Evolutionary conservation across 2,888 invertebrate species (phyloP).

Genomic region (Drosophila subquinaria): DNA sequence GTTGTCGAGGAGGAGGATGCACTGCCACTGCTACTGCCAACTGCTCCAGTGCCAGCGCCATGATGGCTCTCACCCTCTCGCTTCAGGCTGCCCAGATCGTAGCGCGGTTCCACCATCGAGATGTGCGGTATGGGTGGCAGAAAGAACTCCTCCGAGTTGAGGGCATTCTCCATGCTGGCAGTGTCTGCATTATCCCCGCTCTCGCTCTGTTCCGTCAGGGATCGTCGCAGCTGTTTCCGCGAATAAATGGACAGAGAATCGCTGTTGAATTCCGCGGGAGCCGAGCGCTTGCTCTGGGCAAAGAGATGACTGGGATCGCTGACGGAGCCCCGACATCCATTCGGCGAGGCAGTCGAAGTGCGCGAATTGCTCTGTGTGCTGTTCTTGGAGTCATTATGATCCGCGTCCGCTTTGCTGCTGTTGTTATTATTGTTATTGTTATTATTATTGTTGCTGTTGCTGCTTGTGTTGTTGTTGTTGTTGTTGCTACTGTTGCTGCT

Average conservation of each 20-base stretch:
- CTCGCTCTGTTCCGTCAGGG: slow-evolving; percentile 69
- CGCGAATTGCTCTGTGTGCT: slow-evolving; percentile 59
- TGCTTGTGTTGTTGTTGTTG: slow-evolving; percentile 40
- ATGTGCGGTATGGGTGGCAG: slow-evolving; percentile 84
- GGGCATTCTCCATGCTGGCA: slow-evolving; percentile 82
- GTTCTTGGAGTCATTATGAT: slow-evolving; percentile 52
- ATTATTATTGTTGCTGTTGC: slow-evolving; percentile 20
- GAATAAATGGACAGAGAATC: slow-evolving; percentile 84
- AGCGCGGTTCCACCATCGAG: slow-evolving; percentile 84
- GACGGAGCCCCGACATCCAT: slow-evolving; percentile 30
- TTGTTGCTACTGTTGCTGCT: slow-evolving; percentile 42
- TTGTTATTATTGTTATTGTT: not conserved
- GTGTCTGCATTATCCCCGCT: slow-evolving; percentile 72
- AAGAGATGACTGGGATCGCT: slow-evolving; percentile 51
- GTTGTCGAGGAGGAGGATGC: slow-evolving; percentile 59
- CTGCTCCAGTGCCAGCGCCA: slow-evolving; percentile 19
- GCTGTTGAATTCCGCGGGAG: slow-evolving; percentile 79
- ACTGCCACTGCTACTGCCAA: slow-evolving; percentile 23
- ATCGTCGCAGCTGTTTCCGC: slow-evolving; percentile 82
- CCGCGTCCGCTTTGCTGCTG: slow-evolving; percentile 54
- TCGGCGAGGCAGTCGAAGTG: slow-evolving; percentile 70
- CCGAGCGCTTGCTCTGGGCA: slow-evolving; percentile 70
- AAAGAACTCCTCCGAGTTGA: slow-evolving; percentile 85
- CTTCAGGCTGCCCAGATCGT: slow-evolving; percentile 83
- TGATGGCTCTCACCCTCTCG: slow-evolving; percentile 82